These are phyloP conservation scores for Andricus curvator DNA, from an alignment of 2,888 invertebrate species.

Conservation along the genomic window DNA sequence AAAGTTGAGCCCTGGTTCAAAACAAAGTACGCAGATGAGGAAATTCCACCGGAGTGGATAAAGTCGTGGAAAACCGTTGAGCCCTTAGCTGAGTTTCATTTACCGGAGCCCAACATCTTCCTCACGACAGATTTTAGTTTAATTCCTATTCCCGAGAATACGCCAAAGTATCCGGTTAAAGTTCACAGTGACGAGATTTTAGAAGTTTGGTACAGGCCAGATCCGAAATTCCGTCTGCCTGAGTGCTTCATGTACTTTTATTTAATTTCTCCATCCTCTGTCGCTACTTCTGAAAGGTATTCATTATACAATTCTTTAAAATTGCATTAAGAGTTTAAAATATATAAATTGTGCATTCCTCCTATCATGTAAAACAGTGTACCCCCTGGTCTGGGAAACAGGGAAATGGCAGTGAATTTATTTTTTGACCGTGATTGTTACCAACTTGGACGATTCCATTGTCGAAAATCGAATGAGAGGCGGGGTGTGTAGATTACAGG, in stretches of 20 bases:
- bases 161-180: conserved; percentile 80
- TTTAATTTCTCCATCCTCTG: conserved; percentile 85
- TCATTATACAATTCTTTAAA: conserved; percentile 21
- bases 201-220: conserved; percentile 92
- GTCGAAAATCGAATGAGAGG: too few species aligned
- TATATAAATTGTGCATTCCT: not conserved
- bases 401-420: too few species aligned
- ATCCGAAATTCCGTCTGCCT: conserved; percentile 90
- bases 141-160: conserved; percentile 77
- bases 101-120: conserved; percentile 87
- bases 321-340: not conserved
- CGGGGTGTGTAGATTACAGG: too few species aligned
- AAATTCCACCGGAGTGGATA: conserved; percentile 84
- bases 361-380: too few species aligned
- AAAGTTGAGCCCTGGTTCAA: conserved; percentile 90
- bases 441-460: too few species aligned
- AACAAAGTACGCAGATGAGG: conserved; percentile 86
- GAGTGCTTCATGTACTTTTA: conserved; percentile 87
- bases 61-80: conserved; percentile 82
- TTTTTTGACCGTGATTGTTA: too few species aligned
- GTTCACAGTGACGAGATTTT: conserved; percentile 80
- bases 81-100: conserved; percentile 81
- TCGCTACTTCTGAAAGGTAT: conserved; percentile 84
- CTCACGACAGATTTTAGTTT: conserved; percentile 86
- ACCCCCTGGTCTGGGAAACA: too few species aligned